Conservation (phyloP, 1,140 invertebrate species). For the Lerema accius region DNA sequence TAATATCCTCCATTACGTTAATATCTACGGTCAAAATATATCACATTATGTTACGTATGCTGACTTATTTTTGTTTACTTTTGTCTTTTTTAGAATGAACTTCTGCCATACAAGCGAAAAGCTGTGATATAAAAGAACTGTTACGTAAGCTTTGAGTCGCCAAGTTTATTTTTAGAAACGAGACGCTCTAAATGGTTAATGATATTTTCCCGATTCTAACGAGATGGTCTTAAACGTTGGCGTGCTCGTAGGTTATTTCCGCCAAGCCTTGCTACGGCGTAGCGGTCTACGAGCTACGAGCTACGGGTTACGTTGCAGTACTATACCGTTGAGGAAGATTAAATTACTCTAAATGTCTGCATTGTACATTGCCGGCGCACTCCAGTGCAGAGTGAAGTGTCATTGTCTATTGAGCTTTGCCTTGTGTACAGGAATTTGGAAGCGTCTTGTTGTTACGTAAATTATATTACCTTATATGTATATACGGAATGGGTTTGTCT, state of each 20-base stretch:
- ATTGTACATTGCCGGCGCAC: slow-evolving; percentile 25
- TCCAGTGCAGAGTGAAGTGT: slow-evolving; percentile 33
- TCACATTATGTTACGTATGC: no score
- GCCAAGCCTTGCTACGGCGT: slow-evolving; percentile 10
- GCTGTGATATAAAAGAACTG: no score
- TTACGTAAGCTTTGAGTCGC: neutral
- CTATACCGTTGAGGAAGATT: slow-evolving; percentile 46
- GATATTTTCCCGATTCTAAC: slow-evolving; percentile 8
- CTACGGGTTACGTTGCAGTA: neutral
- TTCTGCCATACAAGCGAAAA: no score
- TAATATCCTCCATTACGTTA: no score
- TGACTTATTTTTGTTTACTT: no score
- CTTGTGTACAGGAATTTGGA: slow-evolving; percentile 22
- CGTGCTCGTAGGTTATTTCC: slow-evolving; percentile 43
- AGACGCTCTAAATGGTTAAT: no score
- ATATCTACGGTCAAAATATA: no score
- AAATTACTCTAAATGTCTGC: slow-evolving; percentile 57
- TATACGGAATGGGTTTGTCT: no score
- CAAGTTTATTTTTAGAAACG: slow-evolving; percentile 16
- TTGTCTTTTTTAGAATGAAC: no score
- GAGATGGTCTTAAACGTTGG: slow-evolving; percentile 22
- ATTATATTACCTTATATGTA: no score
- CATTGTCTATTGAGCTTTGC: slow-evolving; percentile 25
- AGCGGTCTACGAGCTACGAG: slow-evolving; percentile 13
- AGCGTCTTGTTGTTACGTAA: neutral